phyloP scores from a whole-genome alignment of 2,888 invertebrate species.

The Lacanobia oleracea region DNA sequence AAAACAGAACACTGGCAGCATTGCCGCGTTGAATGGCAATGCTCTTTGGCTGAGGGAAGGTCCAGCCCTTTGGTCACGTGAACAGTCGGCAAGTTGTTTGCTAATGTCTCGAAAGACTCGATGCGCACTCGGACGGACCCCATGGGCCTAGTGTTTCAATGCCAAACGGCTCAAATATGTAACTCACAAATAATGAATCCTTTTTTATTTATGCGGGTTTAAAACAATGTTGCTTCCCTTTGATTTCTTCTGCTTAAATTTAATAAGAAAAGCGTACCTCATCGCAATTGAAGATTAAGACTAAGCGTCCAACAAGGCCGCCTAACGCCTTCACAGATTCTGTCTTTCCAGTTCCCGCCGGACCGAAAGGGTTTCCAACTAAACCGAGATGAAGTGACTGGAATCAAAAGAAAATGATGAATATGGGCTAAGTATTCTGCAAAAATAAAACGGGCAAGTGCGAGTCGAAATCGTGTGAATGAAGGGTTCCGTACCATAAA shows the following conservation, averaged over 20 bases:
- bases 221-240: not conserved
- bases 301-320: constrained; percentile 96
- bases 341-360: constrained; percentile 99
- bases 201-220: not conserved
- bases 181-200: not conserved
- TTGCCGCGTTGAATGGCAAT: no score
- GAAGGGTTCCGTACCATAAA: no score
- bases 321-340: constrained; percentile 99
- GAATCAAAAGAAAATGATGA: constrained; percentile 60
- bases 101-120: no score
- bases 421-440: not conserved
- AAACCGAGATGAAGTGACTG: constrained; percentile 98
- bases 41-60: no score
- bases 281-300: constrained; percentile 99
- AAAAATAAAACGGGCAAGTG: no score
- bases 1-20: no score
- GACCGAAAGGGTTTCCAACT: constrained; percentile 99
- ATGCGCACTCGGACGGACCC: no score
- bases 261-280: constrained; percentile 90
- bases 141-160: no score
- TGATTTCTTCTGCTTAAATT: not conserved
- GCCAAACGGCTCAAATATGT: no score
- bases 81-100: no score
- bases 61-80: no score
- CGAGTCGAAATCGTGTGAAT: no score